Conservation (phyloP, 2,888 invertebrate genomes). For the Scelioninae gen. 1 region DNA sequence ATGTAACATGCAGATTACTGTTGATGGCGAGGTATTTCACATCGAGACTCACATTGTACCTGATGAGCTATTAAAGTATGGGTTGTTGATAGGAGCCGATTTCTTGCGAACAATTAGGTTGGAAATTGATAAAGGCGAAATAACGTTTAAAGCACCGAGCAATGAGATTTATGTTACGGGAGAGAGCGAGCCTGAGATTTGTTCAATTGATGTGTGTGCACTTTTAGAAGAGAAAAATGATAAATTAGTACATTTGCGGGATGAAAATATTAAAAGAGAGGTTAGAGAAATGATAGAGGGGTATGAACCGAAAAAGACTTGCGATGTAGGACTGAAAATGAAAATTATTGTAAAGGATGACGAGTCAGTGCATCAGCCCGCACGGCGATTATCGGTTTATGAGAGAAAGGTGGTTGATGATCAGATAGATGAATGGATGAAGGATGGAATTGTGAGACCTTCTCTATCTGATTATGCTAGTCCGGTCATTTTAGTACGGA, state of each 20-base stretch:
- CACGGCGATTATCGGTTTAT: slow-evolving; percentile 63
- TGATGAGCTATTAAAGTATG: slow-evolving; percentile 17
- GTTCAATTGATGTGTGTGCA: slow-evolving; percentile 18
- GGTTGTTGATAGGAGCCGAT: slow-evolving; percentile 18
- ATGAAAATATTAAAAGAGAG: background rate
- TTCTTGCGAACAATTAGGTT: slow-evolving; percentile 6
- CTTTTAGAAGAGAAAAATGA: background rate
- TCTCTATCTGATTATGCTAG: slow-evolving; percentile 54
- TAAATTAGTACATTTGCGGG: slow-evolving; percentile 5
- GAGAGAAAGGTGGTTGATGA: slow-evolving; percentile 63
- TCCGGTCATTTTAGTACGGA: slow-evolving; percentile 71
- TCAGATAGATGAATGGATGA: slow-evolving; percentile 19
- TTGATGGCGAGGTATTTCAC: background rate
- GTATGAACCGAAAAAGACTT: slow-evolving; percentile 48
- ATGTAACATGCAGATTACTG: slow-evolving; percentile 8
- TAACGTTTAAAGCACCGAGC: background rate
- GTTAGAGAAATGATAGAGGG: slow-evolving; percentile 27
- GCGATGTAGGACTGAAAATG: slow-evolving; percentile 43
- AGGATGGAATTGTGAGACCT: slow-evolving; percentile 1
- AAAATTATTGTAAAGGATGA: slow-evolving; percentile 63
- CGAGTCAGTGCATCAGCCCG: slow-evolving; percentile 65
- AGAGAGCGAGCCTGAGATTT: slow-evolving; percentile 16
- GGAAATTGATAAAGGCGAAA: background rate
- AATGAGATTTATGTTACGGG: background rate
- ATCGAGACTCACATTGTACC: slow-evolving; percentile 14